These are phyloP conservation scores for Sarcophaga bullata DNA, from an alignment of 1,140 invertebrate genomes.

Conservation along the genomic window DNA sequence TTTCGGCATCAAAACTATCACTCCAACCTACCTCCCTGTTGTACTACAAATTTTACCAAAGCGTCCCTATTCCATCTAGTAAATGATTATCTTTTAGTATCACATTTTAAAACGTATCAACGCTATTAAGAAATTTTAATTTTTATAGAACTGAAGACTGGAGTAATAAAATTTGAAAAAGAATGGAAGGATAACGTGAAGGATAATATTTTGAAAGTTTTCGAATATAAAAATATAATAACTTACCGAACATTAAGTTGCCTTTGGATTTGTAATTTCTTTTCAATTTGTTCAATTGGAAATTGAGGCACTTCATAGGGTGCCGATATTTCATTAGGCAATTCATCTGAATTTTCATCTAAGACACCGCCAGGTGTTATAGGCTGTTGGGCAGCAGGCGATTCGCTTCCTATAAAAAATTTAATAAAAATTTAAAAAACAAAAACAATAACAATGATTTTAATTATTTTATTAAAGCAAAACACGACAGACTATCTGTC, in stretches of 20 bases:
- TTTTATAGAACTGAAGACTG: no score
- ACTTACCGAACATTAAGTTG: slow-evolving; percentile 89
- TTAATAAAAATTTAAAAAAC: slow-evolving; percentile 13
- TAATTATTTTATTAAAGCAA: background rate
- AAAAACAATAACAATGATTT: background rate
- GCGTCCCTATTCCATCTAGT: no score
- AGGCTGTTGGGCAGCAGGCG: slow-evolving; percentile 7
- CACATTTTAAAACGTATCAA: no score
- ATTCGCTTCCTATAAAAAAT: slow-evolving; percentile 42
- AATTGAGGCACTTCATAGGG: slow-evolving; percentile 96
- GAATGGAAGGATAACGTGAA: no score
- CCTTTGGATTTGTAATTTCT: slow-evolving; percentile 90
- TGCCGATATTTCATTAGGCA: slow-evolving; percentile 90
- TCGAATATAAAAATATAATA: background rate
- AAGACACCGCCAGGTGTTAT: slow-evolving; percentile 42
- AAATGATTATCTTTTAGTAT: no score
- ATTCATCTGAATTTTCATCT: slow-evolving; percentile 53
- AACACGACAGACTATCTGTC: no score
- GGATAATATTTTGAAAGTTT: no score
- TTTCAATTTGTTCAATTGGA: slow-evolving; percentile 96
- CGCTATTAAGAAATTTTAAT: no score
- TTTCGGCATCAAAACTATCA: no score
- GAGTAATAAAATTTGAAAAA: no score
- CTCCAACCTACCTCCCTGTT: no score
- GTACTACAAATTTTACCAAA: no score